These are phyloP conservation scores for Ypsolopha sequella DNA, from an alignment of 2,888 invertebrate genomes.

Conservation along the genomic window DNA sequence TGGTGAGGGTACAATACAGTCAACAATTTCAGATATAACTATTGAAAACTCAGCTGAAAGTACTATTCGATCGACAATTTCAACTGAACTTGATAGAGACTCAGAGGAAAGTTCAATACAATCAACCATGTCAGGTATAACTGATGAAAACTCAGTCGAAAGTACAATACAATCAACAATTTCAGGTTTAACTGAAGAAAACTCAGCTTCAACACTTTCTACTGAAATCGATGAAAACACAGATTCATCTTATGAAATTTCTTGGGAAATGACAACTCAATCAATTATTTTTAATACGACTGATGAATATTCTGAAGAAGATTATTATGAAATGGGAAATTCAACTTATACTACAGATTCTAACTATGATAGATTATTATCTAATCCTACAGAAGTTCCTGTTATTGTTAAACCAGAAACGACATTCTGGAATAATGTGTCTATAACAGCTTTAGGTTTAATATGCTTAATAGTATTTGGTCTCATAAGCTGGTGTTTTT, in stretches of 20 bases:
- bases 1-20: neutral
- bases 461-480: neutral
- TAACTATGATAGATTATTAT: neutral
- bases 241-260: neutral
- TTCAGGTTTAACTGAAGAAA: neutral
- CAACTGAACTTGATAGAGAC: neutral
- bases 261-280: neutral
- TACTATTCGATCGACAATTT: neutral
- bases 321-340: neutral
- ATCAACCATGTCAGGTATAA: neutral
- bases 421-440: neutral
- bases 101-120: neutral
- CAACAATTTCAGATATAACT: neutral
- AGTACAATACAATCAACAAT: neutral
- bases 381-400: neutral
- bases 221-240: neutral
- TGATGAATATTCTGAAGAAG: neutral
- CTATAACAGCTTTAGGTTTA: neutral
- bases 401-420: neutral
- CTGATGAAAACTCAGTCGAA: neutral
- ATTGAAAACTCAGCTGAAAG: neutral
- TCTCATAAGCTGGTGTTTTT: neutral
- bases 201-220: neutral
- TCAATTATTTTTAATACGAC: neutral
- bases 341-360: neutral